Evolutionary conservation across 2,797 vertebrate species (phyloP), one percentile per base, ranked within the genome.

Genomic region (Morelia viridis): DNA sequence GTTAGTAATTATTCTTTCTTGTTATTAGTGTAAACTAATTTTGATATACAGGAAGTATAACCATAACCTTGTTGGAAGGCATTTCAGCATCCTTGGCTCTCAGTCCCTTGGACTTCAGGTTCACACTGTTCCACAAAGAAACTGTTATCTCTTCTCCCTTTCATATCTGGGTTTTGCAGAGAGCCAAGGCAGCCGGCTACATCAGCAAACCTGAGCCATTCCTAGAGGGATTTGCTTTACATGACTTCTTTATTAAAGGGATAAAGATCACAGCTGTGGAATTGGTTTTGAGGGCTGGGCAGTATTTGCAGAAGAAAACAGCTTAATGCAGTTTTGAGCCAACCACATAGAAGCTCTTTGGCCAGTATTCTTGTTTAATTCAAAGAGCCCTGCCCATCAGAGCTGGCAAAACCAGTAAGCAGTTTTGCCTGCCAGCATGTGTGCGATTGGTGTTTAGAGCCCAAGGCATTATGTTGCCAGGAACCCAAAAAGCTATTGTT

Each of bases 401-500:
- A 94, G 58, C 12, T 92, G 62, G 92, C 0, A 2, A 86, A 35
- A 89, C 22, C 93, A 93, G 15, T 88, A 87, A 84, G 24, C 0
- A 0, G 56, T 35, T 91, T 19, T 88, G 83, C 28, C 12, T 60
- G 57, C 46, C 89, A 93, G 71, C 10, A 80, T 90, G 90, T 91
- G 92, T 88, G 85, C 24, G 86, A 90, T 94, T 87, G 89, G 5
- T 5, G 88, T 94, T 96, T 93, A 92, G 68, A 92, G 62, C 90
- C 85, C 92, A 95, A 95, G 91, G 35, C 84, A 17, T 41, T 41
- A 41, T 90, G 92, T 95, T 92, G 24, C 90, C 89, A 93, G 94
- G 92, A 97, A 97, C 96, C 95, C 95, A 96, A 94, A 94, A 91
- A 93, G 94, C 92, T 94, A 94, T 96, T 97, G 96, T 58, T 84